Evolutionary conservation across 2,888 invertebrate species (phyloP).

Genomic region (Phasia obesa): DNA sequence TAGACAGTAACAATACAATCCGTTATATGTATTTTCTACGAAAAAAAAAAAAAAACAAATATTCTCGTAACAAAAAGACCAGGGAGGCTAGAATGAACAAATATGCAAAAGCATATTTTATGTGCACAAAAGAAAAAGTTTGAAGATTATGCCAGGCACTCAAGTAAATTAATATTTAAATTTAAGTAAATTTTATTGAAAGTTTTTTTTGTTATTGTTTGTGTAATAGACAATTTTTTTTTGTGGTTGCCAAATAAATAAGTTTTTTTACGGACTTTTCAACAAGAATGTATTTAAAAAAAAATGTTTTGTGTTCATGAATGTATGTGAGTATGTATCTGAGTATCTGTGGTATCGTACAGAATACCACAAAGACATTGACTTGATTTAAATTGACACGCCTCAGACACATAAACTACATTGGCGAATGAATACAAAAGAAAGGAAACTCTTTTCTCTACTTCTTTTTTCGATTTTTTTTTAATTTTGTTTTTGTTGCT

Average conservation of each 20-base stretch:
- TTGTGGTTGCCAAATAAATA: conserved; percentile 48
- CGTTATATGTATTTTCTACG: no score
- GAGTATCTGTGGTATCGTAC: conserved; percentile 17
- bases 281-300: neutral
- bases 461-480: neutral
- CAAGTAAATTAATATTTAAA: conserved; percentile 60
- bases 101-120: neutral
- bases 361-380: conserved; percentile 67
- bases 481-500: neutral
- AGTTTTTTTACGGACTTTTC: conserved; percentile 10
- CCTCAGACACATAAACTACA: conserved; percentile 73
- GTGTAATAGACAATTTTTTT: conserved; percentile 16
- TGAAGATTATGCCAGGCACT: conserved; percentile 31
- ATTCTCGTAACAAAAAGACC: neutral
- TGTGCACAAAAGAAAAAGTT: conserved; percentile 11
- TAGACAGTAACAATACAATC: conserved; percentile 13
- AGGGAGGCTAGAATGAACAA: neutral
- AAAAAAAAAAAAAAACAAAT: neutral
- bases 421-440: conserved; percentile 63
- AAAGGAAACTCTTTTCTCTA: conserved; percentile 38
- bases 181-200: conserved; percentile 46
- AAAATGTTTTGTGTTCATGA: neutral
- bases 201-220: conserved; percentile 8
- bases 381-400: conserved; percentile 72
- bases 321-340: neutral